Evolutionary conservation across 2,113 vertebrate genomes (phyloP), one percentile per base, ranked within the genome.

Genomic region (Bubo blakistoni): DNA sequence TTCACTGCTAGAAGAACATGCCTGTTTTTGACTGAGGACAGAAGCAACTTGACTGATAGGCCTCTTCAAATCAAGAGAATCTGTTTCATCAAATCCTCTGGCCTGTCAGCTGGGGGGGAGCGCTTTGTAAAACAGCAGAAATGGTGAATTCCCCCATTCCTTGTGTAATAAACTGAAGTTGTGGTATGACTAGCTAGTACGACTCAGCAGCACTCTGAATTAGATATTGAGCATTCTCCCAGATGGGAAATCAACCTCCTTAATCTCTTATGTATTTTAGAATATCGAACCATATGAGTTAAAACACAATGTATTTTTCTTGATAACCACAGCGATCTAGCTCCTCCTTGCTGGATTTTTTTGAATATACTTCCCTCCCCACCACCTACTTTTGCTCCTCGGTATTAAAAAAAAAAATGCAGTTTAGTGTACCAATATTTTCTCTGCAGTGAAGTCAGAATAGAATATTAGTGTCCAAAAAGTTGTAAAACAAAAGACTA

Each of bases 401-500:
- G 3, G 17, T 7, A 19, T 47, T 46, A n/a, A 29, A 91, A 47
- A 46, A 78, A 22, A 47, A 65, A 85, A 51, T 32, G 51, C 70
- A 26, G 49, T 44, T 85, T 88, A 27, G 59, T 2, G 6, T 52
- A 62, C 88, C 76, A 57, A 79, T 32, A 86, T 70, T 46, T 44
- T 57, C 73, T n/a, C 62, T 5, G 21, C 11, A 1, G 22, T 61
- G 92, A 91, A 92, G 97, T 96, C 95, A 72, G 94, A 93, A 9
- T 86, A 72, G 65, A 52, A 96, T 93, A 84, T 79, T n/a, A 97
- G 95, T 88, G 94, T 96, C 95, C 93, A 83, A 88, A 95, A 95
- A 96, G 71, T 74, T 81, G 95, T 93, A 83, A 97, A 95, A 97
- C 96, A 96, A 97, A 98, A 97, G 96, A 93, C 81, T 72, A 92